Evolutionary conservation across 1,140 invertebrate species (phyloP).

Genomic region (Heliothis virescens): DNA sequence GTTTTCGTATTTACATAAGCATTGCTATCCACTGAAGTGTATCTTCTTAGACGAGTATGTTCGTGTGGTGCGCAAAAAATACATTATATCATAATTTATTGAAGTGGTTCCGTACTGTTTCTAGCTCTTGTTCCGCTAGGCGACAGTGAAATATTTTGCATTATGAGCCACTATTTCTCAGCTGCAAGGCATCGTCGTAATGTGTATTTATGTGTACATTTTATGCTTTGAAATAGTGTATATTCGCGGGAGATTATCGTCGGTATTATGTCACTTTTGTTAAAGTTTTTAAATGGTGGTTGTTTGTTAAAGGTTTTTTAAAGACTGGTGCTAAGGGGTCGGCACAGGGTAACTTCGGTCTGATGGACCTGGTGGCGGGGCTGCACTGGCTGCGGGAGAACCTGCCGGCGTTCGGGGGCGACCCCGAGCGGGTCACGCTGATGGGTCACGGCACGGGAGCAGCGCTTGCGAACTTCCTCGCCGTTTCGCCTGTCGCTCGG

Average conservation of each 20-base stretch:
- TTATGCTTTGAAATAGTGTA: constrained; percentile 23
- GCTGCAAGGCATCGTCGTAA: constrained; percentile 26
- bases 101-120: constrained; percentile 20
- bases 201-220: constrained; percentile 42
- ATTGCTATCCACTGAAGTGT: constrained; percentile 35
- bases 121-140: constrained; percentile 16
- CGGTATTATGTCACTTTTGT: neutral
- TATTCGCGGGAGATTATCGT: neutral
- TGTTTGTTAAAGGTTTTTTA: constrained; percentile 90
- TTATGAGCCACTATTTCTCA: constrained; percentile 39
- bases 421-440: constrained; percentile 95
- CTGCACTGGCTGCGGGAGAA: constrained; percentile 97
- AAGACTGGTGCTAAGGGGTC: constrained; percentile 94
- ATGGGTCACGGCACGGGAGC: constrained; percentile 98
- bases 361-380: constrained; percentile 97
- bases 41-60: constrained; percentile 10
- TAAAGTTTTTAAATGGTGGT: constrained; percentile 11
- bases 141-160: constrained; percentile 42
- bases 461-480: constrained; percentile 96
- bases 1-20: constrained; percentile 45
- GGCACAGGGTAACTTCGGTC: constrained; percentile 97
- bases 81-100: constrained; percentile 46
- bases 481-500: constrained; percentile 97
- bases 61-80: constrained; percentile 31
- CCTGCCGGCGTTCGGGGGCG: constrained; percentile 95